These are phyloP conservation scores for Sinodicranocentrus sp. DNA, from an alignment of 2,888 invertebrate genomes.

Conservation along the genomic window DNA sequence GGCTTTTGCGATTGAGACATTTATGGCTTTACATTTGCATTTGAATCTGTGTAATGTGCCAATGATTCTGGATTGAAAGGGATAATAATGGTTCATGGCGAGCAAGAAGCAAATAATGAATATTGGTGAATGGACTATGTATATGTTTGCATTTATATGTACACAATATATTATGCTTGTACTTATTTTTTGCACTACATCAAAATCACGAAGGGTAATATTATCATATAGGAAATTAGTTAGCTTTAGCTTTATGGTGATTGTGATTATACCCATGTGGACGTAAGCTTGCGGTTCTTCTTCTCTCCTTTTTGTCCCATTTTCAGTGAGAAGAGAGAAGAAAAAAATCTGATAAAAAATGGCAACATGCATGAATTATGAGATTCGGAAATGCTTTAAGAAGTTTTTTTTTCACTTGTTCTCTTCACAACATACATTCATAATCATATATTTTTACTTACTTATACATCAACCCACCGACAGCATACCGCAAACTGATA, in stretches of 20 bases:
- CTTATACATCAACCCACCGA: conserved; percentile 15
- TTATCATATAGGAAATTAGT: conserved; percentile 43
- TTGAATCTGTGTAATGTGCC: conserved; percentile 56
- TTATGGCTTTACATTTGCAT: conserved; percentile 65
- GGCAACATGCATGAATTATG: conserved; percentile 59
- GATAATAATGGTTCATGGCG: conserved; percentile 57
- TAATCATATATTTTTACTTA: conserved; percentile 1
- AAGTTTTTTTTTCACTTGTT: not conserved
- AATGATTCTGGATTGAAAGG: conserved; percentile 59
- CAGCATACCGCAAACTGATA: conserved; percentile 33
- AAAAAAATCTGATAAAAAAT: conserved; percentile 50
- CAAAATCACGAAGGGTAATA: not conserved
- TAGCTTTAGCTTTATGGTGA: conserved; percentile 21
- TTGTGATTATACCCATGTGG: conserved; percentile 24
- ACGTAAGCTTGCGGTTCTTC: conserved; percentile 41
- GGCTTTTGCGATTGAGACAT: conserved; percentile 61
- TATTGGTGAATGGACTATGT: conserved; percentile 20
- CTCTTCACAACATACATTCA: not conserved
- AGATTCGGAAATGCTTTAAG: conserved; percentile 55
- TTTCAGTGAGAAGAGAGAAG: conserved; percentile 13
- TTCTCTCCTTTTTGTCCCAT: conserved; percentile 31
- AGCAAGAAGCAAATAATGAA: conserved; percentile 47
- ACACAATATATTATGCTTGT: not conserved
- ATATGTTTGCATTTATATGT: not conserved
- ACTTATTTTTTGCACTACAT: conserved; percentile 20